These are phyloP conservation scores for Cephus nigrinus DNA, from an alignment of 2,888 invertebrate genomes.

Conservation along the genomic window DNA sequence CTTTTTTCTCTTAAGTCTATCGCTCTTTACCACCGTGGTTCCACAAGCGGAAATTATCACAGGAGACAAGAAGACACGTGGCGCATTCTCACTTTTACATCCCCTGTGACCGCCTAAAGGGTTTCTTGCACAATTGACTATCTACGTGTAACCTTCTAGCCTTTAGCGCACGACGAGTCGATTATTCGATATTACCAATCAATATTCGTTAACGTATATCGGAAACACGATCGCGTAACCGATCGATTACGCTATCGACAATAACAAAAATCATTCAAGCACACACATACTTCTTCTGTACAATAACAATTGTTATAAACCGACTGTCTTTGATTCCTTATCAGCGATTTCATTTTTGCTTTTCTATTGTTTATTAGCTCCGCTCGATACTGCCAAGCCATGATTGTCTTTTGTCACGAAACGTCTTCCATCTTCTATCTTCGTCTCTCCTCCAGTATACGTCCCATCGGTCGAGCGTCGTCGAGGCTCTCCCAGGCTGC, in stretches of 20 bases:
- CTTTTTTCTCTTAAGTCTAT: too few species aligned
- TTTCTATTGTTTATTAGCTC: constrained; percentile 11
- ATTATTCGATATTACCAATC: background rate
- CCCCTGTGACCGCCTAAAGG: too few species aligned
- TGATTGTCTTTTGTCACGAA: constrained; percentile 56
- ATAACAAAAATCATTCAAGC: background rate
- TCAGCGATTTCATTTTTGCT: constrained; percentile 18
- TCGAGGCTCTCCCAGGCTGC: background rate
- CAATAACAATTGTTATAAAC: constrained; percentile 23
- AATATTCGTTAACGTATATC: too few species aligned
- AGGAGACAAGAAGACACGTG: too few species aligned
- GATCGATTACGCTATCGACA: too few species aligned
- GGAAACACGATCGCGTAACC: too few species aligned
- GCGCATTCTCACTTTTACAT: too few species aligned
- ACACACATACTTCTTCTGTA: constrained; percentile 11
- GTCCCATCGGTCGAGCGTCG: background rate
- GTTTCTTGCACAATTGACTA: constrained; percentile 3
- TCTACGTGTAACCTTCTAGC: background rate
- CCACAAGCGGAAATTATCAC: too few species aligned
- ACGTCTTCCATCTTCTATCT: constrained; percentile 17
- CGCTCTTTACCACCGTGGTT: too few species aligned
- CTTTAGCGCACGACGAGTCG: background rate
- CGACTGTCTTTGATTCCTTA: constrained; percentile 18
- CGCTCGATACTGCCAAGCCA: constrained; percentile 15
- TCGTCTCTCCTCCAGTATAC: background rate